Conservation (phyloP, 2,888 invertebrate genomes). For the Colletes collaris region DNA sequence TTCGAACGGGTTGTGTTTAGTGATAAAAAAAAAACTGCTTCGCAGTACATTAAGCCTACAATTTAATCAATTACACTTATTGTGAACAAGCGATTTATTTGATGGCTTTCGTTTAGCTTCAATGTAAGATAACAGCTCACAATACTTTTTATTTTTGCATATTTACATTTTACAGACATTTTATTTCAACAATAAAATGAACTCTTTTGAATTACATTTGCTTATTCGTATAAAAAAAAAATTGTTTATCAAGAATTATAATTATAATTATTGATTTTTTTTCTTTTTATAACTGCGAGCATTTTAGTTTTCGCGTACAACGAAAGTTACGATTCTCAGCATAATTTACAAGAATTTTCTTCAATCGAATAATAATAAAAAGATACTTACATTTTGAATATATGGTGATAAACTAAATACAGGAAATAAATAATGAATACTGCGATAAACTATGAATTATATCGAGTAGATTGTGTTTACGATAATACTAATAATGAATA, state of each 20-base stretch:
- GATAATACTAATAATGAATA: no score
- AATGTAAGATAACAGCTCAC: background rate
- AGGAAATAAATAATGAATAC: background rate
- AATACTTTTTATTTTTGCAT: conserved; percentile 2
- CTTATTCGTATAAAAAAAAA: background rate
- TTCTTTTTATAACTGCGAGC: background rate
- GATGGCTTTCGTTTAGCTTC: background rate
- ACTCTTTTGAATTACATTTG: background rate
- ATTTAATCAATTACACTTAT: background rate
- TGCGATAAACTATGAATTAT: background rate
- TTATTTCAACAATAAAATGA: background rate
- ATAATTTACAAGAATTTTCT: background rate
- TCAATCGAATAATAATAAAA: no score
- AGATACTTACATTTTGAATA: no score
- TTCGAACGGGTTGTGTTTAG: no score
- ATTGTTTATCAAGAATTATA: background rate
- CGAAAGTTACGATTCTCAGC: background rate
- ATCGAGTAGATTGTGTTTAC: background rate
- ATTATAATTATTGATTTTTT: conserved; percentile 6
- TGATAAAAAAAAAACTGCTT: no score
- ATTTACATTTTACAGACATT: background rate
- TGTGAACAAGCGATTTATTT: background rate
- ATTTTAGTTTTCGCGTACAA: background rate
- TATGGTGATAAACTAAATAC: no score
- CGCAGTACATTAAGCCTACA: no score